A percentile compares a stretch with the other conserved stretches of the same genome.
Evolutionary conservation across 2,797 vertebrate genomes (phyloP).

Genomic region (Ctenopoma kingsleyae): DNA sequence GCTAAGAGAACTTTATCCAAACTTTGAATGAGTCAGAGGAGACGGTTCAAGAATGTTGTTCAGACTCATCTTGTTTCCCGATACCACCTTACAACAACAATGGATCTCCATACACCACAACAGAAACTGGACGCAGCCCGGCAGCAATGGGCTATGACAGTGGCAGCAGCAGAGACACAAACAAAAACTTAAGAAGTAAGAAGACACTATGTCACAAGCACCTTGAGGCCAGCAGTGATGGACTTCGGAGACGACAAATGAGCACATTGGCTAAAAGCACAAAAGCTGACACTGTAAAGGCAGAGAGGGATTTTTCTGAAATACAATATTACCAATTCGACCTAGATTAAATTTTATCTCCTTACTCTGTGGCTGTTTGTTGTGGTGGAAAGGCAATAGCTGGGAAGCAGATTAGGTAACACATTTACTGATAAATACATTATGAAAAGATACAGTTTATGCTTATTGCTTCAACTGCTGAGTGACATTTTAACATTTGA

Average conservation of each 20-base stretch:
- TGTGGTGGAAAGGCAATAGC: slow-evolving; percentile 4
- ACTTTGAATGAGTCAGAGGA: slow-evolving; percentile 28
- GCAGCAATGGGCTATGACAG: slow-evolving; percentile 23
- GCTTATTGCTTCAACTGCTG: slow-evolving; percentile 27
- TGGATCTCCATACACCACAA: slow-evolving; percentile 58
- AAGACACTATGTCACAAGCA: slow-evolving; percentile 46
- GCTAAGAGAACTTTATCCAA: slow-evolving; percentile 8
- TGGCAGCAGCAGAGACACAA: slow-evolving; percentile 28
- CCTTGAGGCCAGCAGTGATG: slow-evolving; percentile 51
- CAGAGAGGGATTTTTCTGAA: slow-evolving; percentile 62
- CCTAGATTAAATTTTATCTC: slow-evolving; percentile 45
- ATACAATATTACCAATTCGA: slow-evolving; percentile 58
- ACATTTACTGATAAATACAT: slow-evolving; percentile 2
- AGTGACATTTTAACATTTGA: background rate
- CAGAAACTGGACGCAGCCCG: slow-evolving; percentile 35
- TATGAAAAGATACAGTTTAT: slow-evolving; percentile 17
- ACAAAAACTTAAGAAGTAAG: slow-evolving; percentile 72
- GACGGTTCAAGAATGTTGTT: slow-evolving; percentile 58
- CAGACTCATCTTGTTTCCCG: slow-evolving; percentile 36
- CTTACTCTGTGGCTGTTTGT: slow-evolving; percentile 21
- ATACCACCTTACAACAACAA: slow-evolving; percentile 57
- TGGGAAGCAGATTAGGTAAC: slow-evolving; percentile 5
- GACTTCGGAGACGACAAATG: slow-evolving; percentile 44
- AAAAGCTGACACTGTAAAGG: slow-evolving; percentile 56
- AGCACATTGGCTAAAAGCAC: slow-evolving; percentile 39